Base-by-base conservation (phyloP, 1,140 invertebrate genomes). In the Aphaenogaster floridana region DNA sequence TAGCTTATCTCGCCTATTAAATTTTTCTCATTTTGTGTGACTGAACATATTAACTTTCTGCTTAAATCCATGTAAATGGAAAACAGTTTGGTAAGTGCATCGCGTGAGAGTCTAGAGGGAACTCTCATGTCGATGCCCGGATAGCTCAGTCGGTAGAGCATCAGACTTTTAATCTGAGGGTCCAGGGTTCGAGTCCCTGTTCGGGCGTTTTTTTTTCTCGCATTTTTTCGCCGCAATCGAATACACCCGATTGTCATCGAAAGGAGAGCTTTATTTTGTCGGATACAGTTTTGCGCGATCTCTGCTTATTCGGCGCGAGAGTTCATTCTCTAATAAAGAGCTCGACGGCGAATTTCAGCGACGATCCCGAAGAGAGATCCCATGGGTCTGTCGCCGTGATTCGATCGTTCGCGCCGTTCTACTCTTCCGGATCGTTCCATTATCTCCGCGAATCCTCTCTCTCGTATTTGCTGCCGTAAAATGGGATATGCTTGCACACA, bases 71-170 rank as follows among this genome's bases (percentile, higher is more conserved):
- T 3, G 0, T 45, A 11, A 59, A 61, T 28, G 2, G 3, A 61
- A 48, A 72, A 11, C 13, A 84, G 2, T 13, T 48, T 11, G 13
- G 5, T n/a, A 48, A 36, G 7, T 61, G 42, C 45, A 61, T 0
- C 45, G 11, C 54, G 28, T 69, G n/a, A 81, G 17, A n/a, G 7
- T 11, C 9, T 48, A 28, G 2, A 28, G 4, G 3, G 6, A 5
- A 1, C 0, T 28, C 0, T 2, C 0, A 4, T 50, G 3, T 34
- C 15, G 17, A 5, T 11, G 97, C 97, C 97, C 96, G 97, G 96
- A 96, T 97, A 97, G 97, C 97, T 97, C 97, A 97, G 96, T 97
- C 96, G 97, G 97, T 97, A 97, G 96, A 97, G 97, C 97, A 97
- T 97, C 97, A 97, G 96, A 97, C 96, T 97, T 97, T 97, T 97